These are phyloP conservation scores for Raja brachyura DNA, from an alignment of 2,113 vertebrate species.

Conservation along the genomic window DNA sequence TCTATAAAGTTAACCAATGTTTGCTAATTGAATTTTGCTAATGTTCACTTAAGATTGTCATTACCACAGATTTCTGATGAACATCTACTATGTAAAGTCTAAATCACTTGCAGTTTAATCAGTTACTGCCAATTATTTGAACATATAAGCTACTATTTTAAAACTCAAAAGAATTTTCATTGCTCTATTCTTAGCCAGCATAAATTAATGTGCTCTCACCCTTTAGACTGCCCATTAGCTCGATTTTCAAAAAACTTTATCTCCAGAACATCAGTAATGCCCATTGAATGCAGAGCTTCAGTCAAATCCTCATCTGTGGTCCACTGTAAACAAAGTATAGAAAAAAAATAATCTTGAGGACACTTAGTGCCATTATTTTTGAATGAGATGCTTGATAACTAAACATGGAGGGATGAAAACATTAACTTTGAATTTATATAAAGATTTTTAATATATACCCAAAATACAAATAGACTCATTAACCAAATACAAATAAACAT, in stretches of 20 bases:
- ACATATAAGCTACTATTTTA: neutral
- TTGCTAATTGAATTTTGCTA: neutral
- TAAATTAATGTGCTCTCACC: constrained; percentile 61
- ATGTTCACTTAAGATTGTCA: neutral
- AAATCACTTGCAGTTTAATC: neutral
- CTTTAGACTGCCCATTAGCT: constrained; percentile 96
- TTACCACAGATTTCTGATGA: neutral
- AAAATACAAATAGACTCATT: neutral
- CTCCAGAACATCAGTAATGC: constrained; percentile 92
- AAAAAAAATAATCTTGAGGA: neutral
- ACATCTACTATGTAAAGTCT: neutral
- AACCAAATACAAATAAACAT: neutral
- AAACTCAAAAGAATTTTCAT: neutral
- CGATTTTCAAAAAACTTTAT: constrained; percentile 99
- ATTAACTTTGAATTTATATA: no score
- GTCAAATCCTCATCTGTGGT: constrained; percentile 98
- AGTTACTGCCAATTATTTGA: neutral
- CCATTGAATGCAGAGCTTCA: constrained; percentile 89
- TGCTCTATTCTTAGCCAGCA: neutral
- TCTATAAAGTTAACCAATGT: neutral
- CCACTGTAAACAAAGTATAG: constrained; percentile 68
- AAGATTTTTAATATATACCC: neutral
- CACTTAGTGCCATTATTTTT: neutral
- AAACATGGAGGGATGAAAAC: neutral
- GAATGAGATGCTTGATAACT: neutral